Base-by-base conservation (phyloP, 2,797 vertebrate species). In the Phalloptychus januarius region DNA sequence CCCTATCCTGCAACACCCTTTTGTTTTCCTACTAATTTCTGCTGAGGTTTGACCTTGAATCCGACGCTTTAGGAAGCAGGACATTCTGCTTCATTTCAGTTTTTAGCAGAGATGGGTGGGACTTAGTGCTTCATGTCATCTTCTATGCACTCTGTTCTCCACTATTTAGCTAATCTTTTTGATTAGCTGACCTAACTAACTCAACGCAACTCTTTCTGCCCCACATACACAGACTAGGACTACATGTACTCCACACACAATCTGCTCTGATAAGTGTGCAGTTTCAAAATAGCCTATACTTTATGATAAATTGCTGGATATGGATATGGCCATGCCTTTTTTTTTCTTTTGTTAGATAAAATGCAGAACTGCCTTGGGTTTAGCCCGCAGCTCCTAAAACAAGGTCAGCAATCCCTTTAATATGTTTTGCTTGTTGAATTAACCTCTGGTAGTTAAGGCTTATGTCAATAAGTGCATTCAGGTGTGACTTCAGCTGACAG, bases 371-470 rank as follows among this genome's bases (percentile, higher is more conserved):
- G 15, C 13, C 23, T 65, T 28, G 6, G 12, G 8, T 36, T 79
- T 46, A 78, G 44, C 71, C 50, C 5, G 7, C 38, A 25, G 76
- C 31, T 65, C 52, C 48, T 28, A 77, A 71, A 70, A 54, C 48
- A 54, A 44, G 65, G 50, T 78, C 76, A 61, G 70, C 76, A 78
- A 33, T 46, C 45, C 13, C 42, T 45, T 44, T 45, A 46, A 71
- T 71, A 33, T 56, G 58, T 75, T 63, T 46, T 75, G 28, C 56
- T 44, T 33, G 42, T 46, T 75, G 74, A 76, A 69, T 70, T 77
- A 44, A 54, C 75, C 28, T 45, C 67, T 58, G 67, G 67, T 77
- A 73, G 58, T 79, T 65, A 50, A 73, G 38, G 58, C n/a, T 72
- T 42, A 54, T 15, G 45, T 73, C 46, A 69, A 54, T 52, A 74